Conservation (phyloP, 2,113 vertebrate species). For the Gavialis gangeticus region DNA sequence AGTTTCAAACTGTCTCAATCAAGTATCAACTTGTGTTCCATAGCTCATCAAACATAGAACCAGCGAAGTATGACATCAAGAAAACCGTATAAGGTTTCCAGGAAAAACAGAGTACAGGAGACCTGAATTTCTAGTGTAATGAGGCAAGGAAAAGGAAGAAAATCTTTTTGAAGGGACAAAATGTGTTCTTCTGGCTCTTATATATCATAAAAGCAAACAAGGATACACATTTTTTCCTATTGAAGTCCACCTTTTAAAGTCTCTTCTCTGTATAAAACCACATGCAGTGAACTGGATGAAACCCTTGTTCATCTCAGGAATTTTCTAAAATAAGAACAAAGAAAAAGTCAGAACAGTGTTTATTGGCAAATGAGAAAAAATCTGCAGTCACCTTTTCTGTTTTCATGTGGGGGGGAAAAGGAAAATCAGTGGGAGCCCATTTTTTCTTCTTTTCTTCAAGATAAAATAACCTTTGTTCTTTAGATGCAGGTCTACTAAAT, state of each 20-base stretch:
- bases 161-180: background rate
- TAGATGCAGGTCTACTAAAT: conserved; percentile 36
- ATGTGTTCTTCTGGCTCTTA: background rate
- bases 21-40: background rate
- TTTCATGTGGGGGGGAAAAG: conserved; percentile 15
- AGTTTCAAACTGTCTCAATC: background rate
- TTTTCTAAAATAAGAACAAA: conserved; percentile 51
- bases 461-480: conserved; percentile 46
- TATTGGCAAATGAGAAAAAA: conserved; percentile 20
- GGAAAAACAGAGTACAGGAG: background rate
- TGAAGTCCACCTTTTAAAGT: background rate
- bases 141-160: background rate
- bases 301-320: conserved; percentile 1
- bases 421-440: conserved; percentile 40
- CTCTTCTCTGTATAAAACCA: background rate
- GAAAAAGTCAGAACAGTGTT: conserved; percentile 9
- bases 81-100: background rate
- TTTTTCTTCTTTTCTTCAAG: conserved; percentile 37
- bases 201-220: background rate
- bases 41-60: background rate
- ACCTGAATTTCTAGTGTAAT: background rate
- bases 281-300: background rate
- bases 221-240: background rate
- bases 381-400: conserved; percentile 48
- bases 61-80: background rate